Percentiles rank a stretch among this genome's conserved stretches.
These are phyloP conservation scores for Eubucco bourcierii DNA, from an alignment of 2,113 vertebrate genomes.

Conservation along the genomic window DNA sequence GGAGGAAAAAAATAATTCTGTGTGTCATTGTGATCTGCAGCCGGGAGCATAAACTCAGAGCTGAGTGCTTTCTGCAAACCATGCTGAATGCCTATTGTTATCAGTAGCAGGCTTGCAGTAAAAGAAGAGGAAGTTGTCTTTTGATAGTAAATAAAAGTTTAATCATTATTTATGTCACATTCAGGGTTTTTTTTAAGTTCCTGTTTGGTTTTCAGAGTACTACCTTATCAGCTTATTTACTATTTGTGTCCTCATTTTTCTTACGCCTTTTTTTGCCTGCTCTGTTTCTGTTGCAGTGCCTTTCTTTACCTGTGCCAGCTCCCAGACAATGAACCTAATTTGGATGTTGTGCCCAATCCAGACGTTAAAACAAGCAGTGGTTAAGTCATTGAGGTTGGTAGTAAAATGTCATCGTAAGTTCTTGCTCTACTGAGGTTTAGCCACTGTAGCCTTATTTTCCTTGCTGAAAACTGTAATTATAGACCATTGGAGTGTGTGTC, in stretches of 20 bases:
- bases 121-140: background rate
- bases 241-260: background rate
- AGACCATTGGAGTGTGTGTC: background rate
- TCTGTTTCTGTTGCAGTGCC: background rate
- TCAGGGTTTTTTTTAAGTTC: background rate
- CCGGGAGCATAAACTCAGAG: background rate
- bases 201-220: background rate
- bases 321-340: background rate
- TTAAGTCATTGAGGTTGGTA: background rate
- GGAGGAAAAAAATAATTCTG: background rate
- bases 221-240: background rate
- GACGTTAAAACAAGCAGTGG: fast-evolving
- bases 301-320: background rate
- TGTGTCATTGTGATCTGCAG: background rate
- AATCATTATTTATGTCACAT: background rate
- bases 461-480: background rate
- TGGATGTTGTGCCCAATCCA: background rate
- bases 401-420: background rate
- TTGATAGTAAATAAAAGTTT: background rate
- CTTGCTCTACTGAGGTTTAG: background rate
- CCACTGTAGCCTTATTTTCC: background rate
- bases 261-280: background rate
- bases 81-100: background rate
- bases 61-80: background rate
- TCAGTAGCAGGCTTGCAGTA: background rate